A percentile compares a stretch with the other conserved stretches of the same genome.
Evolutionary conservation across 2,113 vertebrate species (phyloP).

Genomic region (Anguilla japonica): DNA sequence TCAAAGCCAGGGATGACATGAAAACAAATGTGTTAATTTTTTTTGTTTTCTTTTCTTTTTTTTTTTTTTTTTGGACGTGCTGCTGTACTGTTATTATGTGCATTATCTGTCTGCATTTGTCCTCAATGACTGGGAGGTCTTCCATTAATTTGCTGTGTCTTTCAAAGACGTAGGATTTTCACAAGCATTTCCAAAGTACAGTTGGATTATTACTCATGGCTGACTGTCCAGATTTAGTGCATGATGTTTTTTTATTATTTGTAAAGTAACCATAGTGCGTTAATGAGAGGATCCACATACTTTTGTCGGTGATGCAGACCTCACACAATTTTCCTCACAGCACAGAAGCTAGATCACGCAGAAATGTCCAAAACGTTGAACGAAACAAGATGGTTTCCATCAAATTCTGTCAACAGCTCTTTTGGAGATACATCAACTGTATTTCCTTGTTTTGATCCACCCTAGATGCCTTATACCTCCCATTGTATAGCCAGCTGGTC

Average conservation of each 20-base stretch:
- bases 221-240: no score
- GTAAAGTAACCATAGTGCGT: background rate
- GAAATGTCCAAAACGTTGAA: background rate
- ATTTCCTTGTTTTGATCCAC: no score
- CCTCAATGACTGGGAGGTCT: background rate
- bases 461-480: no score
- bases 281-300: background rate
- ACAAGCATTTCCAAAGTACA: no score
- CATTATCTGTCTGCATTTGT: background rate
- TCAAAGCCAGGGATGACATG: background rate
- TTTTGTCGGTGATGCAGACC: background rate
- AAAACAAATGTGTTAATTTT: constrained; percentile 19
- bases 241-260: background rate
- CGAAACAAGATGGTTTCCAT: background rate
- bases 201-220: background rate
- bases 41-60: background rate
- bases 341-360: background rate
- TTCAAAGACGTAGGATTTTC: background rate
- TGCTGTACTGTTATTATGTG: constrained; percentile 9
- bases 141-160: background rate
- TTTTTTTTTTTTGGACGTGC: background rate
- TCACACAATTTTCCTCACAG: background rate
- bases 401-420: background rate
- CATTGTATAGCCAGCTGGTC: no score
- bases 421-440: no score